Conservation (phyloP, 2,888 invertebrate genomes). For the Napeogenes inachia region DNA sequence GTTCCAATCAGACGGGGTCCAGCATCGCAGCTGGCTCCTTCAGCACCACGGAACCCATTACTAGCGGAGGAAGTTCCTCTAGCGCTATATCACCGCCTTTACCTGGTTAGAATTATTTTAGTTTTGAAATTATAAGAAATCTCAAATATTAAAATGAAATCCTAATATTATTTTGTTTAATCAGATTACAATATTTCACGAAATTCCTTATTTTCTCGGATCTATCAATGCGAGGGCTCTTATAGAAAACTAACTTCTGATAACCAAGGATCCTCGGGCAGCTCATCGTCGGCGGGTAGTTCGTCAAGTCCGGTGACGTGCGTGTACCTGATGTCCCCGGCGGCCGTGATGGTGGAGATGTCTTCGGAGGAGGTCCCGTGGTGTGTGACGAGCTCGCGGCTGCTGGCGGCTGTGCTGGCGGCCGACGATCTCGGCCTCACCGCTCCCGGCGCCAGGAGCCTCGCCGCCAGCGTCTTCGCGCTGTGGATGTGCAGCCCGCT, state of each 20-base stretch:
- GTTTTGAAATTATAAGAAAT: not conserved
- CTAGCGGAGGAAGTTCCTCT: slow-evolving; percentile 71
- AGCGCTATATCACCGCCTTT: slow-evolving; percentile 73
- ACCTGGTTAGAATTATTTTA: slow-evolving; percentile 49
- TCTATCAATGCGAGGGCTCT: too few relatives aligned
- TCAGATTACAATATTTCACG: too few relatives aligned
- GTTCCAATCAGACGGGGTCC: slow-evolving; percentile 71
- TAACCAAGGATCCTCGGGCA: slow-evolving; percentile 62
- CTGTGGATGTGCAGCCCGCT: slow-evolving; percentile 96
- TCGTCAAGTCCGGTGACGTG: slow-evolving; percentile 67
- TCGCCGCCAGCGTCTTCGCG: slow-evolving; percentile 91
- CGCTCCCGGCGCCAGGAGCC: slow-evolving; percentile 82
- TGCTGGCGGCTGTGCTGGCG: slow-evolving; percentile 60
- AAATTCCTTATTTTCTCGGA: too few relatives aligned
- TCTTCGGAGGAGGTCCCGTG: slow-evolving; percentile 66
- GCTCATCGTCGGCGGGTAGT: slow-evolving; percentile 37
- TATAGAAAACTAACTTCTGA: not conserved
- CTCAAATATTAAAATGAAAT: too few relatives aligned
- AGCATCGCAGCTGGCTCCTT: slow-evolving; percentile 71
- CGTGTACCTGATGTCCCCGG: slow-evolving; percentile 89
- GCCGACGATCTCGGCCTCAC: slow-evolving; percentile 86
- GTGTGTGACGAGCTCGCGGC: slow-evolving; percentile 59
- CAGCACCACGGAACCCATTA: slow-evolving; percentile 70
- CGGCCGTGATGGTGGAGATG: slow-evolving; percentile 90
- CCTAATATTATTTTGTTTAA: too few relatives aligned